A percentile compares a stretch with the other conserved stretches of the same genome.
phyloP scores from a whole-genome alignment of 2,797 vertebrate species.

The Gymnoscopelus braueri region DNA sequence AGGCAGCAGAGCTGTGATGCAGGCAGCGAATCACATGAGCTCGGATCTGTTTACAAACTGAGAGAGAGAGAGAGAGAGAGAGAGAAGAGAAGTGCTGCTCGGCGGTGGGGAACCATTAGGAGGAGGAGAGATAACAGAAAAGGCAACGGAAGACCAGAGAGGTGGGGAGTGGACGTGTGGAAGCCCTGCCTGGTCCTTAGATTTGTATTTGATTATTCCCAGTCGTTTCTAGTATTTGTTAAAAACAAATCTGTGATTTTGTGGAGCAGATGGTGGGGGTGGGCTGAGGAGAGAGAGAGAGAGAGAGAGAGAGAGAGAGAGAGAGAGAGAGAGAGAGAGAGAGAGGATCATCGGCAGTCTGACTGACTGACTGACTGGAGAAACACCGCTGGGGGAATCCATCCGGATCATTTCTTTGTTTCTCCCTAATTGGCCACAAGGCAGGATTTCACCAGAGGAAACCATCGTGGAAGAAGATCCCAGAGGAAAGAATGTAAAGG shows the following conservation, averaged over 20 bases:
- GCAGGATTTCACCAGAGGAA: conserved; percentile 53
- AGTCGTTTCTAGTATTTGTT: too few species aligned
- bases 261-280: too few species aligned
- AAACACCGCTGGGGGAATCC: conserved; percentile 53
- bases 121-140: conserved; percentile 46
- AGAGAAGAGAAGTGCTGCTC: conserved; percentile 65
- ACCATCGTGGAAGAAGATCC: conserved; percentile 36
- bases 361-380: conserved; percentile 45
- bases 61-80: conserved; percentile 67
- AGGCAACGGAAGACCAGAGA: conserved; percentile 24
- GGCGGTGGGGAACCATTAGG: conserved; percentile 40
- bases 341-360: conserved; percentile 55
- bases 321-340: conserved; percentile 22
- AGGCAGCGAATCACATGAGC: conserved; percentile 81
- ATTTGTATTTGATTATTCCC: too few species aligned
- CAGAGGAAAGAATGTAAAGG: conserved; percentile 17
- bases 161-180: too few species aligned
- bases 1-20: conserved; percentile 77
- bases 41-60: conserved; percentile 84
- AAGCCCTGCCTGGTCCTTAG: too few species aligned
- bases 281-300: conserved; percentile 32
- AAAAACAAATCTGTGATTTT: too few species aligned
- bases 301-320: conserved; percentile 31
- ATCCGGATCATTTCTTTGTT: conserved; percentile 68
- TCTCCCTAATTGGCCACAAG: conserved; percentile 57